Conservation (phyloP, 2,888 invertebrate species). For the Dynastes hyllus region DNA sequence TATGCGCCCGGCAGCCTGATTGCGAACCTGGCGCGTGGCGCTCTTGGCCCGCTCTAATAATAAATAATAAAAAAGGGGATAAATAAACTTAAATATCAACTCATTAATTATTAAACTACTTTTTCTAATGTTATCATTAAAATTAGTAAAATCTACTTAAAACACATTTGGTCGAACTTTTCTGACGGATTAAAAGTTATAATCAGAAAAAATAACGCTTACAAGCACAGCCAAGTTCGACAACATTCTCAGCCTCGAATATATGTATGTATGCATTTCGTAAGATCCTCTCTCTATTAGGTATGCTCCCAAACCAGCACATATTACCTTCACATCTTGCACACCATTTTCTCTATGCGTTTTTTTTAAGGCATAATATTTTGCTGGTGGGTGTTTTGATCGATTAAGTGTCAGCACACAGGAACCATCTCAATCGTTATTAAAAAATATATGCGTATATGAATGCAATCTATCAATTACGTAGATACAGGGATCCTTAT, state of each 20-base stretch:
- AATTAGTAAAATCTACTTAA: no score
- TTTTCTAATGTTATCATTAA: no score
- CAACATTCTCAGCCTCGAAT: constrained; percentile 3
- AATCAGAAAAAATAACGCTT: no score
- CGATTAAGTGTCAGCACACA: constrained; percentile 24
- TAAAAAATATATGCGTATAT: constrained; percentile 6
- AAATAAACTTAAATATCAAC: no score
- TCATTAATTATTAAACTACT: no score
- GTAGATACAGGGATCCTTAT: neutral
- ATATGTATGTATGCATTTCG: neutral
- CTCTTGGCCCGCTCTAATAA: no score
- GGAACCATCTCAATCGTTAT: constrained; percentile 9
- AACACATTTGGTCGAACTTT: no score
- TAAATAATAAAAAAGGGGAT: no score
- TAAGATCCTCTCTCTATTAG: constrained; percentile 8
- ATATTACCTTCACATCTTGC: neutral
- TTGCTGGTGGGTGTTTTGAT: constrained; percentile 37
- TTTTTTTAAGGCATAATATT: constrained; percentile 21
- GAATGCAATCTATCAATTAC: neutral
- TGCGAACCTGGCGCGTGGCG: no score
- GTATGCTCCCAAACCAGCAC: neutral
- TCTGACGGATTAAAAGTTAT: no score
- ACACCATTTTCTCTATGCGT: neutral
- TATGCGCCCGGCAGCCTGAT: no score
- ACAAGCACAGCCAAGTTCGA: no score